These are phyloP conservation scores for Caerostris extrusa DNA, from an alignment of 1,140 invertebrate species.

Conservation along the genomic window DNA sequence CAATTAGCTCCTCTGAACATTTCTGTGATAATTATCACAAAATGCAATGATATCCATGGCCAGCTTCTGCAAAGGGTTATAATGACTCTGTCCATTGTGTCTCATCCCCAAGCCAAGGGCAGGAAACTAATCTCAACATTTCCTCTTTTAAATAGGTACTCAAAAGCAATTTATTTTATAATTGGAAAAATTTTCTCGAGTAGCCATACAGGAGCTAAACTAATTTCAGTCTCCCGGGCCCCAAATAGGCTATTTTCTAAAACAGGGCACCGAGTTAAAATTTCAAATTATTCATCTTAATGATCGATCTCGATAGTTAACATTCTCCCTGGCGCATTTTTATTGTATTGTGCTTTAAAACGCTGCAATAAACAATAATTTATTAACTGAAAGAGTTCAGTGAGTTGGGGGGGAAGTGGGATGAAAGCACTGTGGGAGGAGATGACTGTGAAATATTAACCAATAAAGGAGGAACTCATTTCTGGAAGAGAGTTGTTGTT, in stretches of 20 bases:
- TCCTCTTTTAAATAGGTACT: background rate
- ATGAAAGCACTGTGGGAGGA: background rate
- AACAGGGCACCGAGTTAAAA: background rate
- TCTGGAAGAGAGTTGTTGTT: conserved; percentile 18
- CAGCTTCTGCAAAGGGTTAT: background rate
- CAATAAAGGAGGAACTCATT: conserved; percentile 18
- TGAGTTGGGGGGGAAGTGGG: background rate
- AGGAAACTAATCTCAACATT: background rate
- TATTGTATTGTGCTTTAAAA: background rate
- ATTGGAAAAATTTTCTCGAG: background rate
- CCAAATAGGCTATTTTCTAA: background rate
- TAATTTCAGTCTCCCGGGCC: background rate
- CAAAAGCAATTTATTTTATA: conserved; percentile 53
- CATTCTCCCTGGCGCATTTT: background rate
- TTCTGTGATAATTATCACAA: background rate
- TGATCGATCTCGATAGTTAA: conserved; percentile 30
- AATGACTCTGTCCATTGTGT: background rate
- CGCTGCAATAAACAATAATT: conserved; percentile 59
- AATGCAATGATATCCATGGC: background rate
- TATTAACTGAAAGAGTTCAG: conserved; percentile 30
- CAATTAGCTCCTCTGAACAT: background rate
- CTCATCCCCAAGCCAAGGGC: background rate
- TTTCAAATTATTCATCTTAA: conserved; percentile 58
- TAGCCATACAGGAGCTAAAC: background rate
- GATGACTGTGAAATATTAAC: conserved; percentile 31